Evolutionary conservation across 2,797 vertebrate species (phyloP), one percentile per base, ranked within the genome.

Genomic region (Chaunax sp.): DNA sequence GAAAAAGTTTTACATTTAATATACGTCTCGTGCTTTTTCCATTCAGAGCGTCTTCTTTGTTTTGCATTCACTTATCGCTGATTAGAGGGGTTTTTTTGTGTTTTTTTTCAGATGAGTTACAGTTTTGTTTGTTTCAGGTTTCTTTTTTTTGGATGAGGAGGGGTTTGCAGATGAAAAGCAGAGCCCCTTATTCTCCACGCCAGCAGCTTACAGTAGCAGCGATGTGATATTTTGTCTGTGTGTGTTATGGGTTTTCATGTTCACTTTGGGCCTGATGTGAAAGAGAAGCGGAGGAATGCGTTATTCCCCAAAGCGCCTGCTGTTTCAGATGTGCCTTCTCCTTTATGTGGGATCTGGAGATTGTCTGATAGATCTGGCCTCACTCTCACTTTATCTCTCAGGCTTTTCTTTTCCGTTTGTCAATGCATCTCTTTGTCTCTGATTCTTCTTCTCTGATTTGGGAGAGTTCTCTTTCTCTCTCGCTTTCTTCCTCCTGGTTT

Each of bases 321-420:
- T 75, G 82, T 85, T 86, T 91, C 85, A 90, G 82, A 91, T 85
- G 83, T 82, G 73, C 72, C 64, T 85, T 58, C 71, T 82, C 80
- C 79, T 89, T 91, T 84, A 87, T 86, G 69, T 85, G 55, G 59
- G 83, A 89, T 92, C 80, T 87, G 69, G 78, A 86, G 82, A 83
- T 82, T 70, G 76, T 72, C 68, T 84, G 83, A 87, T 81, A 81
- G 85, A 88, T 89, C 80, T 51, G 78, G 83, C 46, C 71, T 60
- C 15, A 23, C 45, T 14, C 47, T 78, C 53, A 68, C 69, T 86
- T 78, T 66, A 65, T 72, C 72, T 75, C 25, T 11, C 30, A 61
- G 59, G 52, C 62, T 70, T 66, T 66, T 72, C 43, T 69, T 84
- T 72, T 72, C 71, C 71, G 60, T 67, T 66, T 70, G 51, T 81